Conservation (phyloP, 2,888 invertebrate genomes). For the Platerodrilus igneus region DNA sequence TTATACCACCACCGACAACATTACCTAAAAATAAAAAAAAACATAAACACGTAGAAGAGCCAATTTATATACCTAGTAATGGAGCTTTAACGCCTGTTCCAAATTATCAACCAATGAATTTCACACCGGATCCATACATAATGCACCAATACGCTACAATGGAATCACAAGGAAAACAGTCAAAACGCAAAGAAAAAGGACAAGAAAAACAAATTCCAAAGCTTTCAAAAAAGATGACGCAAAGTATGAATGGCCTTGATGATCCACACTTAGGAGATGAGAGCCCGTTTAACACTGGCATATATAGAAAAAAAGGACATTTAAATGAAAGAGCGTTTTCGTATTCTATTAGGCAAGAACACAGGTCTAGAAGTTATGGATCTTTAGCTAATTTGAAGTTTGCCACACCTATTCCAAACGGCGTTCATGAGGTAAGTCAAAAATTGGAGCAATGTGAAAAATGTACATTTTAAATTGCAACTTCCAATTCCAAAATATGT, state of each 20-base stretch:
- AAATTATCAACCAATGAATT: conserved; percentile 54
- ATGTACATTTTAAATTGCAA: too few relatives aligned
- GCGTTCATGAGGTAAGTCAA: conserved; percentile 43
- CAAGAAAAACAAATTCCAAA: conserved; percentile 49
- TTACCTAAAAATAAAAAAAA: conserved; percentile 54
- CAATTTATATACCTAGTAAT: conserved; percentile 56
- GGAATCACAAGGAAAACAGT: conserved; percentile 39
- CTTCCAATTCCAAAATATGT: too few relatives aligned
- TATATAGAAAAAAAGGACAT: conserved; percentile 86
- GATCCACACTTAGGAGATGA: conserved; percentile 48
- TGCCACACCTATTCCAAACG: conserved; percentile 61
- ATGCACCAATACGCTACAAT: conserved; percentile 56
- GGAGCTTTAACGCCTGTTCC: conserved; percentile 56
- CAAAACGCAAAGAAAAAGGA: conserved; percentile 58
- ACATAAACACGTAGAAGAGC: conserved; percentile 56
- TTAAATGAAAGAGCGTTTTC: conserved; percentile 90
- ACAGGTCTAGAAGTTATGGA: conserved; percentile 87
- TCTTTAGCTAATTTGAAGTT: conserved; percentile 88
- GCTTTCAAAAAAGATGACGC: conserved; percentile 59
- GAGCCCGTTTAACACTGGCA: conserved; percentile 72
- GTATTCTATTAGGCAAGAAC: conserved; percentile 90
- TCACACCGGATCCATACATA: conserved; percentile 56
- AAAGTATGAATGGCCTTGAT: conserved; percentile 64
- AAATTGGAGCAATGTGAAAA: too few relatives aligned
- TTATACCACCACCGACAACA: conserved; percentile 53